Conservation (phyloP, 1,140 invertebrate genomes). For the Platorchestia sp. region DNA sequence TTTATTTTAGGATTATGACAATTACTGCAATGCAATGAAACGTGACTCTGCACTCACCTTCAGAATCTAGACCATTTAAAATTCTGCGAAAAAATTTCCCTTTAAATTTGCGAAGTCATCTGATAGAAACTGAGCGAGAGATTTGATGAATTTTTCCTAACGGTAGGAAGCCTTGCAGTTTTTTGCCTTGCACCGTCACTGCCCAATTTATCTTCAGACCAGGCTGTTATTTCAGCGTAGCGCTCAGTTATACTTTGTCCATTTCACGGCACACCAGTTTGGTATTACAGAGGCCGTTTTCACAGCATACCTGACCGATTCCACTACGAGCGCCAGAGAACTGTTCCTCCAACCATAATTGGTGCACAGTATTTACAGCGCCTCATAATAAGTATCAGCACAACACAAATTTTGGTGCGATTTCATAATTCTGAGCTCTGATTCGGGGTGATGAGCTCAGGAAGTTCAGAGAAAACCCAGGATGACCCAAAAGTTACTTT, state of each 20-base stretch:
- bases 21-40: not conserved
- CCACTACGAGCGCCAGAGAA: not conserved
- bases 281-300: too few relatives aligned
- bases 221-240: not conserved
- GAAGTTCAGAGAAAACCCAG: too few relatives aligned
- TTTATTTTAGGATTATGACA: not conserved
- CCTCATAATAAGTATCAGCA: too few relatives aligned
- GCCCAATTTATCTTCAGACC: not conserved
- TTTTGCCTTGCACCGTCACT: not conserved
- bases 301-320: not conserved
- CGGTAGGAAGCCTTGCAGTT: not conserved
- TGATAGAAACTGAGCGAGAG: not conserved
- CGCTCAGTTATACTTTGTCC: too few relatives aligned
- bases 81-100: not conserved
- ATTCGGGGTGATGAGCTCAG: too few relatives aligned
- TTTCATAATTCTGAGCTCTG: too few relatives aligned
- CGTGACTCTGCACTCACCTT: not conserved
- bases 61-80: not conserved
- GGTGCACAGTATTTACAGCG: not conserved
- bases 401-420: too few relatives aligned
- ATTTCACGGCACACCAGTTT: too few relatives aligned
- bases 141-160: not conserved
- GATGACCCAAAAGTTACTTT: too few relatives aligned
- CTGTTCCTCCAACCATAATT: not conserved
- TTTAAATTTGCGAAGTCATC: not conserved